Percentiles rank a stretch among this genome's conserved stretches.
Evolutionary conservation across 2,888 invertebrate genomes (phyloP).

Genomic region (Alloscopus bannaensis): DNA sequence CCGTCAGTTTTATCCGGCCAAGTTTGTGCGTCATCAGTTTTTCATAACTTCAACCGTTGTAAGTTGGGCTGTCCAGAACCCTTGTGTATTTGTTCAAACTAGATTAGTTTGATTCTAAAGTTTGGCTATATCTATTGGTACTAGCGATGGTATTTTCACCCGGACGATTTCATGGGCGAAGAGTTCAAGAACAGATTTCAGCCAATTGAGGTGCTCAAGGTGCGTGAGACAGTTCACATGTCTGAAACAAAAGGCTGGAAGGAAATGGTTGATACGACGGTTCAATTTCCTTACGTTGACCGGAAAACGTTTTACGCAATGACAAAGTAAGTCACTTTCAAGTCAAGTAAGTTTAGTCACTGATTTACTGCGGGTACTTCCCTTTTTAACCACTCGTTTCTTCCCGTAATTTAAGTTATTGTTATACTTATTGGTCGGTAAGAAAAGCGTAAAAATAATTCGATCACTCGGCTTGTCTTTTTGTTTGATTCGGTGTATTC

Average conservation of each 20-base stretch:
- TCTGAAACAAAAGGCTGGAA: not conserved
- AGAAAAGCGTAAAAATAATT: no score
- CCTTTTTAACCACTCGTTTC: no score
- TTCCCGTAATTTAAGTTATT: no score
- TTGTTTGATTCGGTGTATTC: no score
- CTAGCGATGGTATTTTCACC: conserved; percentile 31
- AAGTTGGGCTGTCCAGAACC: not conserved
- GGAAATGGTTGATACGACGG: not conserved
- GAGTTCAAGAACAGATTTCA: conserved; percentile 26
- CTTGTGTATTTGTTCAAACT: not conserved
- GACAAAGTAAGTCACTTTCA: conserved; percentile 26
- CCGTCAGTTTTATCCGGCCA: conserved; percentile 15
- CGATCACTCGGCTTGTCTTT: no score
- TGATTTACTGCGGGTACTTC: no score
- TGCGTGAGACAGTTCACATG: not conserved
- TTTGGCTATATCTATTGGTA: not conserved
- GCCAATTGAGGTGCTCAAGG: conserved; percentile 1
- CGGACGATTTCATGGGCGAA: conserved; percentile 28
- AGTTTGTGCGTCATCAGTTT: conserved; percentile 15
- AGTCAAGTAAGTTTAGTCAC: no score
- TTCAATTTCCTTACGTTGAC: conserved; percentile 28
- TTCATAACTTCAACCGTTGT: conserved; percentile 22
- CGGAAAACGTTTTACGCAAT: conserved; percentile 6
- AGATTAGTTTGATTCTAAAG: not conserved
- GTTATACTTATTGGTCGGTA: no score